Percentiles rank a stretch among this genome's conserved stretches.
Conservation (phyloP, 35 echinoderm and acorn worm species). For the Patiria miniata region DNA sequence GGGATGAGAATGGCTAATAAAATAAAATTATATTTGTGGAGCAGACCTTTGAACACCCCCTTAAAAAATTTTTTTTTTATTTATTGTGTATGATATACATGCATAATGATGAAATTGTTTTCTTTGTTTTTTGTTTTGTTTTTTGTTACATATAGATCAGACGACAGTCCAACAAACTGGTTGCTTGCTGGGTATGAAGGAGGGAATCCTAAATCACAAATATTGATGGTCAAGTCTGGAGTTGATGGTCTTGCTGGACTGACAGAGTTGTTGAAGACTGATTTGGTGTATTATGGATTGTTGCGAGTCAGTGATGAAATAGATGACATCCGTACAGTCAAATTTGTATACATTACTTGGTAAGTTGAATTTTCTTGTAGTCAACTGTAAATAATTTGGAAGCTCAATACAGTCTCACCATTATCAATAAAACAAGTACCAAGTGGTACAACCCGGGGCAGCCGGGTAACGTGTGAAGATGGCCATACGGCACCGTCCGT, state of each 20-base stretch:
- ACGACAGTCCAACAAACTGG: constrained; percentile 8
- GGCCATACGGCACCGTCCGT: too few relatives aligned
- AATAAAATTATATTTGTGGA: too few relatives aligned
- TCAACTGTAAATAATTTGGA: too few relatives aligned
- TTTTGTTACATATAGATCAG: background rate
- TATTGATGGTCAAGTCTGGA: background rate
- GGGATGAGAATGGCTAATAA: too few relatives aligned
- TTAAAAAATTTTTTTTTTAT: too few relatives aligned
- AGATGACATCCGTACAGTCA: background rate
- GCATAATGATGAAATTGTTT: too few relatives aligned
- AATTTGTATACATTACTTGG: constrained; percentile 16
- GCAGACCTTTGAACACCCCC: too few relatives aligned
- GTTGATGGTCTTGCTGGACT: constrained; percentile 5
- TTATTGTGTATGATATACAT: too few relatives aligned
- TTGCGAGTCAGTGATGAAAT: background rate
- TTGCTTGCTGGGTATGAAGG: constrained; percentile 7
- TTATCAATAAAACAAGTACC: too few relatives aligned
- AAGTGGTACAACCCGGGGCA: too few relatives aligned
- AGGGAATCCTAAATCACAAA: constrained; percentile 6
- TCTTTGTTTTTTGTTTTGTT: background rate
- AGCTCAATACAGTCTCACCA: too few relatives aligned
- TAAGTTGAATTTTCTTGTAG: background rate
- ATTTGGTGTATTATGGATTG: background rate
- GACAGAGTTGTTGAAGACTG: background rate
- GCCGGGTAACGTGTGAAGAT: too few relatives aligned